Percentiles rank a stretch among this genome's conserved stretches.
phyloP scores from a whole-genome alignment of 2,888 invertebrate genomes.

The Drosophila mimetica region DNA sequence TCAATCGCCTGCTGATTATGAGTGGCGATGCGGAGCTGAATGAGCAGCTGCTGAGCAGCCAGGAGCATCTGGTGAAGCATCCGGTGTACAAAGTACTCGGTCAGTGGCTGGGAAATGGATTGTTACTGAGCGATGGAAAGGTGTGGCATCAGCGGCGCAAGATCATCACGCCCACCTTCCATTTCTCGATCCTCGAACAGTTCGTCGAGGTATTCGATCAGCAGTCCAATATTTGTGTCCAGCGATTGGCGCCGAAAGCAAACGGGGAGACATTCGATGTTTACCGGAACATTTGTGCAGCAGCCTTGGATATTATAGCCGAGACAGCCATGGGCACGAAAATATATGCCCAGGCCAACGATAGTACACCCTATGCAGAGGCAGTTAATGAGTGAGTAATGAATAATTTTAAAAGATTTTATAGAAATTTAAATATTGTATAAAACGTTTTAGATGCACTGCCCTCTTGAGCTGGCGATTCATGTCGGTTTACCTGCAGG shows the following conservation, averaged over 20 bases:
- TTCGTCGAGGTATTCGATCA: conserved; percentile 89
- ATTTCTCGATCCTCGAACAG: conserved; percentile 90
- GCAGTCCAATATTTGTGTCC: conserved; percentile 86
- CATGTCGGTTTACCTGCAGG: conserved; percentile 62
- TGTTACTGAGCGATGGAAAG: conserved; percentile 79
- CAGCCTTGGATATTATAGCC: conserved; percentile 86
- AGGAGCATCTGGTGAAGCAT: conserved; percentile 77
- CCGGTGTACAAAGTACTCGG: conserved; percentile 70
- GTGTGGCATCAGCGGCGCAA: conserved; percentile 89
- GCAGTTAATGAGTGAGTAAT: conserved; percentile 87
- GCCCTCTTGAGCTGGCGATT: conserved; percentile 72
- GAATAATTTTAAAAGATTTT: neutral
- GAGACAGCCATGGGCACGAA: conserved; percentile 83
- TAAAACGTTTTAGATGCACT: conserved; percentile 51
- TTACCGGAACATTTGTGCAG: conserved; percentile 87
- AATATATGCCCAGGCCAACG: conserved; percentile 86
- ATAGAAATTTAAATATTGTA: neutral
- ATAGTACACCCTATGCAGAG: conserved; percentile 88
- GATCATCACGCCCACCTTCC: conserved; percentile 91
- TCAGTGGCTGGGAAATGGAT: conserved; percentile 80
- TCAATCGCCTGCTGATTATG: conserved; percentile 84
- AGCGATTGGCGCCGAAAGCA: conserved; percentile 85
- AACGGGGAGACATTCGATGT: conserved; percentile 85
- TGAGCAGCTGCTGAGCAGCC: conserved; percentile 83
- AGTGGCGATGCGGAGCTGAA: conserved; percentile 84